These are phyloP conservation scores for Tipula lateralis DNA, from an alignment of 2,888 invertebrate genomes.

Conservation along the genomic window DNA sequence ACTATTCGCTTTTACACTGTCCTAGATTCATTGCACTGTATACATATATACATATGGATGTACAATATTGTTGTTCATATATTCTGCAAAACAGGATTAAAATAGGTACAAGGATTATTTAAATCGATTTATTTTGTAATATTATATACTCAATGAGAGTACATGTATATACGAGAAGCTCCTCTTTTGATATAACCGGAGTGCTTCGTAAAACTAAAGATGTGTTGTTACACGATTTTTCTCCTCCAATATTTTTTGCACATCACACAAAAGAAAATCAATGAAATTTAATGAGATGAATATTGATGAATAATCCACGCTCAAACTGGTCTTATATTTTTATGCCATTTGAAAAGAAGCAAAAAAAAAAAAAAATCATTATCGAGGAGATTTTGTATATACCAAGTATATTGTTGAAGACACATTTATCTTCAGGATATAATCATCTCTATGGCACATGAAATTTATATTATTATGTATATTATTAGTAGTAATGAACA, in stretches of 20 bases:
- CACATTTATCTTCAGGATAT: not conserved
- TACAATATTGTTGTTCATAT: not conserved
- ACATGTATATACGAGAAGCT: not conserved
- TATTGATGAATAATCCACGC: not conserved
- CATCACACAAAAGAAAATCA: not conserved
- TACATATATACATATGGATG: not conserved
- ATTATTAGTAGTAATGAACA: conserved; percentile 7
- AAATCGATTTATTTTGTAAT: conserved; percentile 5
- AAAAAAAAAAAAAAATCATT: no score
- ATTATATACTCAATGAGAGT: not conserved
- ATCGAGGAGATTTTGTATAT: not conserved
- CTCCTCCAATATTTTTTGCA: not conserved
- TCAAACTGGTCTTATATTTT: not conserved
- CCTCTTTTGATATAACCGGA: not conserved
- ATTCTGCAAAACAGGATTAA: not conserved
- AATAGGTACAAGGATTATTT: not conserved
- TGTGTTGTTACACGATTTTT: not conserved
- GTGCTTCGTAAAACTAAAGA: not conserved
- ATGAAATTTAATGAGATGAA: not conserved
- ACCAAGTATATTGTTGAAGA: not conserved
- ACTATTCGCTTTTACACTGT: not conserved
- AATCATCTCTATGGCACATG: not conserved
- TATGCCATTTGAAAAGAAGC: not conserved
- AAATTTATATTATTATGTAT: not conserved
- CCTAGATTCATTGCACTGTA: not conserved